phyloP scores from a whole-genome alignment of 2,797 vertebrate genomes.

The Pantherophis vulpinus region DNA sequence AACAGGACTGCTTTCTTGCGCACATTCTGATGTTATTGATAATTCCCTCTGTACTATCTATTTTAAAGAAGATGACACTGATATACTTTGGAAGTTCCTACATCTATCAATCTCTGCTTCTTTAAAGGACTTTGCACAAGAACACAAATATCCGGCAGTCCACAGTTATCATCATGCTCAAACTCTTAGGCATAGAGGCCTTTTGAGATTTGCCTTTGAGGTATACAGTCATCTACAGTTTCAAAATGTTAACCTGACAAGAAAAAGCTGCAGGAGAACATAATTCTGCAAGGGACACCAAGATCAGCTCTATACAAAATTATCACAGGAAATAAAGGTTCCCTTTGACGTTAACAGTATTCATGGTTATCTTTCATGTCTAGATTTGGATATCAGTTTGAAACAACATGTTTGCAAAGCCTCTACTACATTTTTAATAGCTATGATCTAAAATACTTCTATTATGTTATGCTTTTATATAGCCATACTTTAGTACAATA shows the following conservation, averaged over 20 bases:
- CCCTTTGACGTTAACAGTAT: conserved; percentile 2
- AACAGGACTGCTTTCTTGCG: conserved; percentile 43
- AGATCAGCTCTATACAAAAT: not conserved
- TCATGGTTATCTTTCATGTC: conserved; percentile 2
- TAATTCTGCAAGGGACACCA: not conserved
- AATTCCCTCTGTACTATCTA: conserved; percentile 44
- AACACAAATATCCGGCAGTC: conserved; percentile 28
- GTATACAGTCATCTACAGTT: conserved; percentile 4
- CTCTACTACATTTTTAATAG: not conserved
- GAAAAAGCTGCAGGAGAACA: conserved; percentile 30
- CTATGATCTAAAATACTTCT: not conserved
- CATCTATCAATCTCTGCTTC: conserved; percentile 18
- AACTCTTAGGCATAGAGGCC: conserved; percentile 12
- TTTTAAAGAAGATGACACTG: conserved; percentile 54
- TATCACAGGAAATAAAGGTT: conserved; percentile 17
- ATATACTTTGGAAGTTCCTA: conserved; percentile 40
- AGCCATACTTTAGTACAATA: not conserved
- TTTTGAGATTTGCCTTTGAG: conserved; percentile 32
- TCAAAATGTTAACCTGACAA: conserved; percentile 34
- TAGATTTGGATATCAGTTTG: not conserved
- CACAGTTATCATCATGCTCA: conserved; percentile 10
- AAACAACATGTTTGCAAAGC: not conserved
- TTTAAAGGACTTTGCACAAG: conserved; percentile 20
- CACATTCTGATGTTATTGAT: conserved; percentile 46
- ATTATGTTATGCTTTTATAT: not conserved